These are phyloP conservation scores for Parazoanthus swiftii DNA, from an alignment of 92 coral and sea anemone species.

Conservation along the genomic window DNA sequence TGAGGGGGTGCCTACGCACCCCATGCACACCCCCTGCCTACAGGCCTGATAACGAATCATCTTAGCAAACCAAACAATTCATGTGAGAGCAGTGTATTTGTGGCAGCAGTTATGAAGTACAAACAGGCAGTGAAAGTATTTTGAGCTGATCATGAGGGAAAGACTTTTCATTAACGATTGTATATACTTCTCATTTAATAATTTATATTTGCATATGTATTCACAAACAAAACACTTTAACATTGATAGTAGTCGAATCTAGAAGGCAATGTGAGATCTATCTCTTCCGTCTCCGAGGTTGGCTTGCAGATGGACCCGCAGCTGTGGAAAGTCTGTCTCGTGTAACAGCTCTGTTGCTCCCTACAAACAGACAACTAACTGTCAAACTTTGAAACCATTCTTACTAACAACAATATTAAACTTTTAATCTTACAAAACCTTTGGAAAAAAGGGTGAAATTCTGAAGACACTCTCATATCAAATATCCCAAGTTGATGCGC, in stretches of 20 bases:
- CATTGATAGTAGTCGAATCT: too few relatives aligned
- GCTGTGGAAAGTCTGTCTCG: conserved; percentile 13
- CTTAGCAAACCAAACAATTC: too few relatives aligned
- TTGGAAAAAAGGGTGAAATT: too few relatives aligned
- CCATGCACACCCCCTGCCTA: too few relatives aligned
- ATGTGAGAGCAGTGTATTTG: not conserved
- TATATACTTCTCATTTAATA: not conserved
- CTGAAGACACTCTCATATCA: too few relatives aligned
- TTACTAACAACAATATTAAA: not conserved
- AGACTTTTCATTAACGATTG: not conserved
- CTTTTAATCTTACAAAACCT: too few relatives aligned
- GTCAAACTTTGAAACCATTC: too few relatives aligned
- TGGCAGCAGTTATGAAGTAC: not conserved
- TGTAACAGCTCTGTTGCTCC: not conserved
- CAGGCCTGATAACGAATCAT: too few relatives aligned
- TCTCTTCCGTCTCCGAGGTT: conserved; percentile 34
- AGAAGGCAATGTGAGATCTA: conserved; percentile 9
- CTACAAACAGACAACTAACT: conserved; percentile 11
- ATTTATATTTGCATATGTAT: not conserved
- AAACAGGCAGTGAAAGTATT: not conserved
- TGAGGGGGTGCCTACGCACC: too few relatives aligned
- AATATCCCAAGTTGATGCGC: too few relatives aligned
- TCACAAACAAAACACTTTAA: too few relatives aligned
- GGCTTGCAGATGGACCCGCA: conserved; percentile 33
- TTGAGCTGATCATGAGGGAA: not conserved